A percentile compares a stretch with the other conserved stretches of the same genome.
Conservation (phyloP, 2,113 vertebrate species). For the Gyps fulvus region DNA sequence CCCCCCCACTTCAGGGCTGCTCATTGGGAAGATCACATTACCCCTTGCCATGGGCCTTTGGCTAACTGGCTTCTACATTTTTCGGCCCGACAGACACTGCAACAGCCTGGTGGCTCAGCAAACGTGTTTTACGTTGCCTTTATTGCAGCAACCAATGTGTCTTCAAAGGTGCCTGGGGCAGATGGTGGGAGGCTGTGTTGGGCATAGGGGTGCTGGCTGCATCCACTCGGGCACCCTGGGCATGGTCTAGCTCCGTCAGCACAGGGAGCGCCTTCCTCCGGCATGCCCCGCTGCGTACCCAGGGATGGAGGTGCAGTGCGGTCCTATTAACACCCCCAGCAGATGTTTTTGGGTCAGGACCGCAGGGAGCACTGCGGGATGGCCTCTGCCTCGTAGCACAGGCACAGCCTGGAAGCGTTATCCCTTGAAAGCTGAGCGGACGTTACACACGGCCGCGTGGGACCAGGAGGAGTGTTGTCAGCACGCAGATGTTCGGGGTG, state of each 20-base stretch:
- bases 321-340: background rate
- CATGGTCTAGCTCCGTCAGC: background rate
- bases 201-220: background rate
- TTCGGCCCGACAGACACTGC: background rate
- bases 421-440: background rate
- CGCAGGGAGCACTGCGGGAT: background rate
- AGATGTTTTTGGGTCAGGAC: background rate
- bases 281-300: fast-evolving
- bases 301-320: no score
- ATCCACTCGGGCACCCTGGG: no score
- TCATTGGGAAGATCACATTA: background rate
- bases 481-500: background rate
- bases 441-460: background rate
- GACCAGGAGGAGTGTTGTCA: background rate
- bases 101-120: constrained; percentile 18
- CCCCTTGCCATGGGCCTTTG: background rate
- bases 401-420: background rate
- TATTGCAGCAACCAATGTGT: background rate
- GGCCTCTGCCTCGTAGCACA: background rate
- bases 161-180: background rate
- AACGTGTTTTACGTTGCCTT: background rate
- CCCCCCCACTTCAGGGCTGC: background rate
- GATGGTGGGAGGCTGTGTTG: background rate
- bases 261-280: fast-evolving
- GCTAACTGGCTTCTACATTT: background rate